Evolutionary conservation across 2,113 vertebrate species (phyloP).

Genomic region (Synodontis membranacea): DNA sequence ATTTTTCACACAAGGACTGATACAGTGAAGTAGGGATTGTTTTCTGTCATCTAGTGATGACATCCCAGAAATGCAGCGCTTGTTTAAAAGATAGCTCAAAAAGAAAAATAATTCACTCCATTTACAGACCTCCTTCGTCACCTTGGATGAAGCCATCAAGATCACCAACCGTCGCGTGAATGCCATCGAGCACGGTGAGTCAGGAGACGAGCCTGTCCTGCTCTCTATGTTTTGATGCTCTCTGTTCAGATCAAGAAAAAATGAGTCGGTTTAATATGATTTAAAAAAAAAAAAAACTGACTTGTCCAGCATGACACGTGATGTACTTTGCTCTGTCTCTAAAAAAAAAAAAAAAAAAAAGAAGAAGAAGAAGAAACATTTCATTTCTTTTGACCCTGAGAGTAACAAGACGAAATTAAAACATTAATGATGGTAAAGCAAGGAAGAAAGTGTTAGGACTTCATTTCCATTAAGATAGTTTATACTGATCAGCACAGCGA

Average conservation of each 20-base stretch:
- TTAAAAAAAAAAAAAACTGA: background rate
- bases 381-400: background rate
- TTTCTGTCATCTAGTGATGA: background rate
- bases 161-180: conserved; percentile 98
- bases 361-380: too few species aligned
- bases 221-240: background rate
- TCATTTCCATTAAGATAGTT: background rate
- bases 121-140: conserved; percentile 93
- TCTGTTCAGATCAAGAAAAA: background rate
- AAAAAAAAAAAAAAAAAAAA: too few species aligned
- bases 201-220: background rate
- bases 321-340: background rate
- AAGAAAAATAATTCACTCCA: conserved; percentile 29
- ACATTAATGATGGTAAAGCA: background rate
- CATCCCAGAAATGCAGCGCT: background rate
- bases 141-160: conserved; percentile 98
- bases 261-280: background rate
- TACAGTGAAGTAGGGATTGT: background rate
- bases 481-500: background rate
- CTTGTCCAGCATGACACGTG: background rate
- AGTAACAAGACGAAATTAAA: background rate
- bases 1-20: background rate
- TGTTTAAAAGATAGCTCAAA: background rate
- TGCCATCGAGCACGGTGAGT: conserved; percentile 95
- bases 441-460: background rate